These are phyloP conservation scores for Thinocorus orbignyianus DNA, from an alignment of 2,113 vertebrate genomes.

Conservation along the genomic window DNA sequence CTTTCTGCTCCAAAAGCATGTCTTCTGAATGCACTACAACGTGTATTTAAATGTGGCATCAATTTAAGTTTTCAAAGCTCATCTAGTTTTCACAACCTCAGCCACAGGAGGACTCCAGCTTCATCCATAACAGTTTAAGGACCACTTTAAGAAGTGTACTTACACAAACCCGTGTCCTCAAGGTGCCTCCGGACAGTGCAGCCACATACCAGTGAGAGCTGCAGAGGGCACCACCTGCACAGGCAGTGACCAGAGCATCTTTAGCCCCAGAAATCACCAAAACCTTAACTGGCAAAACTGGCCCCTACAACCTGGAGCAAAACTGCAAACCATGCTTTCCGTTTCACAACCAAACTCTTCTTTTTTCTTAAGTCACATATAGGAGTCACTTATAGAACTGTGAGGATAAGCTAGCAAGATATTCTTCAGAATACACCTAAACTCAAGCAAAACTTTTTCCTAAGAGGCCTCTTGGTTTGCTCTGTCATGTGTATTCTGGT, in stretches of 20 bases:
- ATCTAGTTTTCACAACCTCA: background rate
- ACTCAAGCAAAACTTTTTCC: background rate
- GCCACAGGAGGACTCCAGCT: background rate
- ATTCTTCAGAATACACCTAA: background rate
- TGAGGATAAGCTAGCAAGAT: background rate
- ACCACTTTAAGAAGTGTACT: background rate
- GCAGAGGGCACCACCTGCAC: background rate
- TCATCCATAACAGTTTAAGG: background rate
- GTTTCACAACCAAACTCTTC: background rate
- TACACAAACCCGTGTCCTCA: background rate
- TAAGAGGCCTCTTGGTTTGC: background rate
- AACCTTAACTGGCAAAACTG: background rate
- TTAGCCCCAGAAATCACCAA: background rate
- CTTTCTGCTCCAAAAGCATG: background rate
- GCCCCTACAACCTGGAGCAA: background rate
- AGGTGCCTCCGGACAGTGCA: background rate
- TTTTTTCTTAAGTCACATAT: background rate
- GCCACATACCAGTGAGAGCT: background rate
- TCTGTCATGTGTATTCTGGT: background rate
- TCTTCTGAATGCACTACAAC: background rate
- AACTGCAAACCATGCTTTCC: background rate
- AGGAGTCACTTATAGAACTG: rapidly evolving
- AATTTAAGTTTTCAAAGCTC: background rate
- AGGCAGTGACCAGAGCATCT: background rate
- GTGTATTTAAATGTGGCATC: background rate